A percentile compares a stretch with the other conserved stretches of the same genome.
phyloP scores from a whole-genome alignment of 2,797 vertebrate species.

The Allochrocebus solatus region DNA sequence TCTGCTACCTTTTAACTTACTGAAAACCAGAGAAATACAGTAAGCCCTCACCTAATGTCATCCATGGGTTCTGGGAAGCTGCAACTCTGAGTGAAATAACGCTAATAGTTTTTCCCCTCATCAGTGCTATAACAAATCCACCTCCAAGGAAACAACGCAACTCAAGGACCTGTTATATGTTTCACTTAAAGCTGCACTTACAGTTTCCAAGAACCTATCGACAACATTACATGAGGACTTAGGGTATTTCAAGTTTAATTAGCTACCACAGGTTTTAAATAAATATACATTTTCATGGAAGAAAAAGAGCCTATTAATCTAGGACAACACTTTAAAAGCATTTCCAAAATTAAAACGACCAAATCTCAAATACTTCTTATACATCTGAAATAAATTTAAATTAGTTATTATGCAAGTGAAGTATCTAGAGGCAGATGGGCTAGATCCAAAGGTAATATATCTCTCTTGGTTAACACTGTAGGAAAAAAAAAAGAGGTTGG shows the following conservation, averaged over 20 bases:
- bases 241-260: neutral
- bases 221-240: neutral
- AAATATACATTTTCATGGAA: neutral
- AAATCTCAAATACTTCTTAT: neutral
- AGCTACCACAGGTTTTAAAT: neutral
- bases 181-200: neutral
- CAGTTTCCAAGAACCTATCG: neutral
- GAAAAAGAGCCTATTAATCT: neutral
- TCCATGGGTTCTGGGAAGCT: neutral
- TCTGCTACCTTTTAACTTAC: neutral
- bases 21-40: constrained; percentile 13
- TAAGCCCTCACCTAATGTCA: neutral
- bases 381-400: constrained; percentile 21
- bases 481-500: neutral
- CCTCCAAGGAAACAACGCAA: neutral
- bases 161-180: neutral
- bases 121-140: neutral
- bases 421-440: neutral
- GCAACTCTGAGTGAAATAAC: neutral
- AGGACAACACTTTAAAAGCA: constrained; percentile 34
- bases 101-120: neutral
- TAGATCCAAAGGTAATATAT: neutral
- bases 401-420: neutral
- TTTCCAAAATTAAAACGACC: constrained; percentile 38
- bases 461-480: constrained; percentile 14